phyloP scores from a whole-genome alignment of 2,888 invertebrate species.

The Pammene aurita region DNA sequence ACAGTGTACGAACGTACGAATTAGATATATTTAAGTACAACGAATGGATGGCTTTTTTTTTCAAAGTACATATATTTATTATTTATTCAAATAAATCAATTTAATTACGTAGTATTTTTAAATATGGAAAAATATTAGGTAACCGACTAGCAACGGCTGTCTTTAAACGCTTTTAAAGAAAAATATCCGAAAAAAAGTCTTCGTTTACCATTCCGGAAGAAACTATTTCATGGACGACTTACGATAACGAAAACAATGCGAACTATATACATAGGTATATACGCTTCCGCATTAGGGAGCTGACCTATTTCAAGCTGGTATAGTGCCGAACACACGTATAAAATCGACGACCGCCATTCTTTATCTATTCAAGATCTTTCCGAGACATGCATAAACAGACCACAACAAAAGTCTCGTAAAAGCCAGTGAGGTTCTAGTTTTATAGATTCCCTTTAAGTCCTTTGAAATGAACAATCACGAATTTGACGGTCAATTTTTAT shows the following conservation, averaged over 20 bases:
- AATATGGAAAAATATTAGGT: too few relatives aligned
- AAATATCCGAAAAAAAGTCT: conserved; percentile 3
- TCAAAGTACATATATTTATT: too few relatives aligned
- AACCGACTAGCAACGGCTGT: not conserved
- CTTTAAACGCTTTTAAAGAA: not conserved
- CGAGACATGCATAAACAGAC: conserved; percentile 39
- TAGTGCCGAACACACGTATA: conserved; percentile 32
- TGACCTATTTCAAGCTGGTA: conserved; percentile 34
- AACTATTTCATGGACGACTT: conserved; percentile 32
- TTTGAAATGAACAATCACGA: not conserved
- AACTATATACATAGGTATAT: not conserved
- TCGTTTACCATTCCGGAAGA: conserved; percentile 9
- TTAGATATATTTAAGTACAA: too few relatives aligned
- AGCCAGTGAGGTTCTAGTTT: conserved; percentile 13
- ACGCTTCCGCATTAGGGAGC: conserved; percentile 30
- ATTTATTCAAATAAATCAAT: too few relatives aligned
- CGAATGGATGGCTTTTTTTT: too few relatives aligned
- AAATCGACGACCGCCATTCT: conserved; percentile 35
- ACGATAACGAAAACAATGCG: conserved; percentile 25
- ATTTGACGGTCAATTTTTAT: not conserved
- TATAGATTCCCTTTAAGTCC: conserved; percentile 2
- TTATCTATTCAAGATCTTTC: conserved; percentile 39
- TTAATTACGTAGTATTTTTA: too few relatives aligned
- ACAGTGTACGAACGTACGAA: too few relatives aligned
- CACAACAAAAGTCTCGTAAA: conserved; percentile 36